A percentile compares a stretch with the other conserved stretches of the same genome.
Conservation (phyloP, 2,797 vertebrate genomes). For the Gadopsis bispinosus region DNA sequence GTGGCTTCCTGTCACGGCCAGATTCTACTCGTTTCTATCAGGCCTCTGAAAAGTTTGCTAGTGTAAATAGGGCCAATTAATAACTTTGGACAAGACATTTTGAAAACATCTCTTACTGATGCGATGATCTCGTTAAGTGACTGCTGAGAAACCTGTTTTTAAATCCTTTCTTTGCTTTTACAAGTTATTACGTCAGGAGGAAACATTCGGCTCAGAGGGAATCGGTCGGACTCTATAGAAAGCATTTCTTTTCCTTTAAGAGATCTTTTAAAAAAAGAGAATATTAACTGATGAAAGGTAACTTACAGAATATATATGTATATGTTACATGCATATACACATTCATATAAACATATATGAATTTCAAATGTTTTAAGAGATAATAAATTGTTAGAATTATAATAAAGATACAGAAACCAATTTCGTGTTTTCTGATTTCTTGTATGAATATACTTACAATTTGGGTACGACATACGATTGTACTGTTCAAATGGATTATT, state of each 20-base stretch:
- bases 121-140: conserved; percentile 15
- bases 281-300: conserved; percentile 82
- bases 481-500: not conserved
- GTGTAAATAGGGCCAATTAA: conserved; percentile 43
- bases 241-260: conserved; percentile 82
- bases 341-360: conserved; percentile 85
- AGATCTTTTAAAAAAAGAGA: conserved; percentile 79
- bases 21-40: conserved; percentile 26
- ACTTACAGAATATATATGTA: conserved; percentile 87
- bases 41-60: conserved; percentile 23
- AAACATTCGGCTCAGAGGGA: conserved; percentile 36
- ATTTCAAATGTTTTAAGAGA: conserved; percentile 90
- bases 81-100: conserved; percentile 27
- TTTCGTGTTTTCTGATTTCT: conserved; percentile 42
- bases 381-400: conserved; percentile 88
- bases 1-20: conserved; percentile 19
- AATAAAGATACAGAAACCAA: conserved; percentile 86
- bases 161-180: conserved; percentile 43
- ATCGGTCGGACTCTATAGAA: conserved; percentile 81
- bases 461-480: not conserved
- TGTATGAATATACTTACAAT: not conserved
- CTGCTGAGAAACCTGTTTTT: conserved; percentile 26
- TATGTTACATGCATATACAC: conserved; percentile 84
- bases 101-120: conserved; percentile 32
- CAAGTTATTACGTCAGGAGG: conserved; percentile 21